Evolutionary conservation across 1,140 invertebrate species (phyloP).

Genomic region (Eumeta japonica): DNA sequence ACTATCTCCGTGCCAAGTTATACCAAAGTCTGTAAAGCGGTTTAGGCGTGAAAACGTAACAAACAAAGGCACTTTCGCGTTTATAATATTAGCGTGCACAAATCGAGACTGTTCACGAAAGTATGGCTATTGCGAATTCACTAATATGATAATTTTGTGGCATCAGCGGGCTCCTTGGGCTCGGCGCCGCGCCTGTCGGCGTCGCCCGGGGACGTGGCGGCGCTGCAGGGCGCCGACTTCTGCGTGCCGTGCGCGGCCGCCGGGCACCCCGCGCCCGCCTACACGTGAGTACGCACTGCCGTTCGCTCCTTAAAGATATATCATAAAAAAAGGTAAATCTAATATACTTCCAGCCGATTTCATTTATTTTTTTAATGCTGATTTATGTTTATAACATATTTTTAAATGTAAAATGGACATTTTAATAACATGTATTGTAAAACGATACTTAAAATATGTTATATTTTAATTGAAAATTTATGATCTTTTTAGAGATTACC

Average conservation of each 20-base stretch:
- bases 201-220: constrained; percentile 17
- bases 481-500: too few species aligned
- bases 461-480: too few species aligned
- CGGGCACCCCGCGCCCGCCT: constrained; percentile 30
- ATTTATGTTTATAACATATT: too few species aligned
- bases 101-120: too few species aligned
- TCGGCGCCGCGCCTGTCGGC: constrained; percentile 26
- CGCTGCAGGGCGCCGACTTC: constrained; percentile 17
- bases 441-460: too few species aligned
- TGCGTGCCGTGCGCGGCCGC: constrained; percentile 36
- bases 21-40: too few species aligned
- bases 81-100: too few species aligned
- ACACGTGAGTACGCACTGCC: constrained; percentile 22
- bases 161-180: constrained; percentile 8
- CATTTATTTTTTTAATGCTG: not conserved
- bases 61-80: too few species aligned
- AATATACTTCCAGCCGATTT: not conserved
- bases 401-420: too few species aligned
- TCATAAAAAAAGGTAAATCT: not conserved
- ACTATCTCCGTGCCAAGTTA: too few species aligned
- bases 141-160: not conserved
- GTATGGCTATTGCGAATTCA: not conserved
- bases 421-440: too few species aligned
- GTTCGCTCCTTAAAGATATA: not conserved
- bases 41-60: too few species aligned